A percentile compares a stretch with the other conserved stretches of the same genome.
Conservation (phyloP, 92 coral and sea anemone species). For the Porites evermanni region DNA sequence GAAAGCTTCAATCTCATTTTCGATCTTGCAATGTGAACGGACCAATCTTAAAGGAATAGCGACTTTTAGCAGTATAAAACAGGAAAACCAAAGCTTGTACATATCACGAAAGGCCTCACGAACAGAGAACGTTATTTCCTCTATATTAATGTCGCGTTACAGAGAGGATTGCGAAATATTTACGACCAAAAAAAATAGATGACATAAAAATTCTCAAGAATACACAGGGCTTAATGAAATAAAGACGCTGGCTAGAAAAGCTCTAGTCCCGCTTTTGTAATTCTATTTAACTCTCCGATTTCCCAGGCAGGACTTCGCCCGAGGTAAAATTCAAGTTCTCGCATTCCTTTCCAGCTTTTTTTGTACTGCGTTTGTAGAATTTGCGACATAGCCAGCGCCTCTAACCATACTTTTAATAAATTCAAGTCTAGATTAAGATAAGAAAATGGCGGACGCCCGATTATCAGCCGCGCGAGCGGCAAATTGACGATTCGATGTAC, state of each 20-base stretch:
- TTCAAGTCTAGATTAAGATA: conserved; percentile 35
- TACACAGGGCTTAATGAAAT: neutral
- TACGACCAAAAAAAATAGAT: neutral
- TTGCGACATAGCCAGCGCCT: neutral
- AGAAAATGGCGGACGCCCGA: conserved; percentile 51
- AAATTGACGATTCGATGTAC: neutral
- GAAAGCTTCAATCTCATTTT: neutral
- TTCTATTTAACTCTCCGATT: neutral
- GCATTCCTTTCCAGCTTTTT: neutral
- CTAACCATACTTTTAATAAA: neutral
- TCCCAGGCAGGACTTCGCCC: neutral
- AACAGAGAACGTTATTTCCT: neutral
- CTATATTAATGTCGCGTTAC: neutral
- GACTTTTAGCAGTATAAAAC: neutral
- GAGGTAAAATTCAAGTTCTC: conserved; percentile 1
- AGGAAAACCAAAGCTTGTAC: conserved; percentile 2
- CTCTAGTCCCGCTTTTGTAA: conserved; percentile 1
- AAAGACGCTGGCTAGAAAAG: neutral
- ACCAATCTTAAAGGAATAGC: neutral
- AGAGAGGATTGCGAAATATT: neutral
- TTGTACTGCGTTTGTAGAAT: neutral
- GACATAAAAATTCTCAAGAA: neutral
- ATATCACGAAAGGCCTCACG: neutral
- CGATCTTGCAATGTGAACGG: neutral
- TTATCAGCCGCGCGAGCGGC: conserved; percentile 12